These are phyloP conservation scores for Fissipunctia ypsillon DNA, from an alignment of 2,888 invertebrate species.

Conservation along the genomic window DNA sequence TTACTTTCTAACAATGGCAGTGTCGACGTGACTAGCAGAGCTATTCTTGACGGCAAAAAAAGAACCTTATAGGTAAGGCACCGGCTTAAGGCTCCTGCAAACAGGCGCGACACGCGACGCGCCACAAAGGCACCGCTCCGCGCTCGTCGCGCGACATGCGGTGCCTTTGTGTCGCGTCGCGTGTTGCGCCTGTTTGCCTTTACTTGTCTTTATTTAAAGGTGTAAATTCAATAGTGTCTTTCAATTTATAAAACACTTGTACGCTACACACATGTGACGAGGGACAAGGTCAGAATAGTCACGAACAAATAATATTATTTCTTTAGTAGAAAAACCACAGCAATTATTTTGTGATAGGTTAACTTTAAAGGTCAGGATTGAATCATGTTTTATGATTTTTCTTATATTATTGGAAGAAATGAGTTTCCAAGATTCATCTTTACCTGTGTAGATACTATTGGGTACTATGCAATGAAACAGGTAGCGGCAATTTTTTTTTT, in stretches of 20 bases:
- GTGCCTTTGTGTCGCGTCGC: no score
- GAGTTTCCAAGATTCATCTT: background rate
- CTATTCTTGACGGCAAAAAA: background rate
- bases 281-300: conserved; percentile 77
- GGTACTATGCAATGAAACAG: conserved; percentile 35
- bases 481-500: conserved; percentile 31
- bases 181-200: no score
- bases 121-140: no score
- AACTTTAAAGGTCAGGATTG: conserved; percentile 48
- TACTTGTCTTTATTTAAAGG: conserved; percentile 32
- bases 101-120: no score
- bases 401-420: conserved; percentile 1
- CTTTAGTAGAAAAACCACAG: conserved; percentile 54
- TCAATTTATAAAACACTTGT: conserved; percentile 69
- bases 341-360: conserved; percentile 46
- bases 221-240: conserved; percentile 70
- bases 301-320: conserved; percentile 67
- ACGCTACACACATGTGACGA: conserved; percentile 67
- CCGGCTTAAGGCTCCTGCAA: no score
- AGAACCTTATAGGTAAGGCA: background rate
- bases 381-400: conserved; percentile 15
- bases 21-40: background rate
- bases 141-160: no score
- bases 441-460: no score
- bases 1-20: background rate